Base-by-base conservation (phyloP, 2,113 vertebrate species). In the Ictalurus punctatus region DNA sequence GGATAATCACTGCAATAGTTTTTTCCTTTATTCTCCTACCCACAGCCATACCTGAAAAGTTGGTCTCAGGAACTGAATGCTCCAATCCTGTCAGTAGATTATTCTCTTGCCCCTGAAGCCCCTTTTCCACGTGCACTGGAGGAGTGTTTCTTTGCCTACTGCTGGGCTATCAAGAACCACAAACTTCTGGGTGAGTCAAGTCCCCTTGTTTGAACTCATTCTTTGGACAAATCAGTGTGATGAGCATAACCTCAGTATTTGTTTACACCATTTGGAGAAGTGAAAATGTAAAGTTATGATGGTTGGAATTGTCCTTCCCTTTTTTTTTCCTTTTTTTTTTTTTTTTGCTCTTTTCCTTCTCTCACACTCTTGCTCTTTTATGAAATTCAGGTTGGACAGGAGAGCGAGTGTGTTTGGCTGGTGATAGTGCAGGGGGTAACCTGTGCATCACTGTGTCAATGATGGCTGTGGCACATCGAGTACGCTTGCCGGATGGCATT, bases 121-220 rank as follows among this genome's bases (percentile, higher is more conserved):
- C 97, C 97, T 1, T 98, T 98, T 90, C 97, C 97, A 12, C 92
- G 97, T 0, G 97, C 97, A 0, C 94, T 98, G 71, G 97, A 98
- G 87, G 97, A 98, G 88, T 98, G 97, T 90, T 98, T 98, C 93
- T 98, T 95, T 0, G 96, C 97, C 65, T 98, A 98, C 94, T 98
- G 97, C 94, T 98, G 97, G 97, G 97, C 97, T 65, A 80, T 98
- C 87, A 95, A 95, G 88, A 94, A 98, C 93, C 96, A 96, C 80
- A 93, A 94, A 82, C 93, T 98, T 21, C 95, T 98, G 3, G 97
- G 97, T 97, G 63, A 82, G 89, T 92, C 67, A 23, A 12, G 14
- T 1, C 17, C 1, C 3, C 13, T 25, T 44, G 23, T 23, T 1
- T 82, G 7, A 59, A 17, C 27, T 80, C 52, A 2, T 74, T 40